Evolutionary conservation across 1,140 invertebrate species (phyloP).

Genomic region (Venturia canescens): DNA sequence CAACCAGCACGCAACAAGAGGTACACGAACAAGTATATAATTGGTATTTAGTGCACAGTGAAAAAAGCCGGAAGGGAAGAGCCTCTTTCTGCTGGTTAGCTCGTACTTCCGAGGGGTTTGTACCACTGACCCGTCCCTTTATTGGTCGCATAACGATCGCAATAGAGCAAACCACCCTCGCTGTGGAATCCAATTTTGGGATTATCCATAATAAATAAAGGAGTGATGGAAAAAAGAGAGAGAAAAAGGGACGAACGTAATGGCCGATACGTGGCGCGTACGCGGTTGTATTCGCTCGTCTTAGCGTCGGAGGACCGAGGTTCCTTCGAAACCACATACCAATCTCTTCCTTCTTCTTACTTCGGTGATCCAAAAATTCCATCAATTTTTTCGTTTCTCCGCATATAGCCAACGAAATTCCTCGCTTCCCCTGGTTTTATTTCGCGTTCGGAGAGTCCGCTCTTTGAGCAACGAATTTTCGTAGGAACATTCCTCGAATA

Average conservation of each 20-base stretch:
- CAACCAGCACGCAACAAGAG: neutral
- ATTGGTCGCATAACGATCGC: constrained; percentile 31
- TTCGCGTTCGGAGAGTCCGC: neutral
- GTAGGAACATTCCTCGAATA: constrained; percentile 14
- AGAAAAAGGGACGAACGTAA: constrained; percentile 46
- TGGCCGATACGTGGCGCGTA: constrained; percentile 45
- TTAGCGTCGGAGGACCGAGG: neutral
- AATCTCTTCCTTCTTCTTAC: neutral
- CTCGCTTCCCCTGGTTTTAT: neutral
- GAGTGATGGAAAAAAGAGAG: constrained; percentile 23
- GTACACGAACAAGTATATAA: neutral
- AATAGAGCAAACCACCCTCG: constrained; percentile 1
- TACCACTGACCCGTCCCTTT: neutral
- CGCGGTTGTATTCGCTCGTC: neutral
- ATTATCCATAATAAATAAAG: constrained; percentile 64
- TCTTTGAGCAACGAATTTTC: neutral
- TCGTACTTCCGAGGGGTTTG: constrained; percentile 1
- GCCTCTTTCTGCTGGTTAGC: neutral
- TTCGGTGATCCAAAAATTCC: constrained; percentile 24
- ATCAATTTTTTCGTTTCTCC: constrained; percentile 11
- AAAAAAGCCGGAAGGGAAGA: neutral
- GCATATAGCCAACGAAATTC: neutral
- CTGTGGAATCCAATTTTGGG: constrained; percentile 56
- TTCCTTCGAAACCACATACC: neutral
- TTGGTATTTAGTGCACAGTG: neutral